phyloP scores from a whole-genome alignment of 2,797 vertebrate species.

The Lemur catta region DNA sequence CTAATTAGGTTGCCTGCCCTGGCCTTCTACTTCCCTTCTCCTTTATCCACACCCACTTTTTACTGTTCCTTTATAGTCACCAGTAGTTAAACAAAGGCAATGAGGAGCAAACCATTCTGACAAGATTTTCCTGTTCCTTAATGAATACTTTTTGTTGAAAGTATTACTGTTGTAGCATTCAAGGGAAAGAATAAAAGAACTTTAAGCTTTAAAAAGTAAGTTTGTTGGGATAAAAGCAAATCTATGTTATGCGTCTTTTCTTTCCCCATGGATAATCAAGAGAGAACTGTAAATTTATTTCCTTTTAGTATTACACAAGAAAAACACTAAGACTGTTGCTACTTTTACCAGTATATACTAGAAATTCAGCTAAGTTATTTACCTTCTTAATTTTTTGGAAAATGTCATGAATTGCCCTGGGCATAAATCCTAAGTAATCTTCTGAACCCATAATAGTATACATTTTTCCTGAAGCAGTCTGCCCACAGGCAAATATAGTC shows the following conservation, averaged over 20 bases:
- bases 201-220: neutral
- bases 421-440: constrained; percentile 89
- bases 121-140: neutral
- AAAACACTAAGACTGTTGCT: neutral
- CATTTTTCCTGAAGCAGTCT: constrained; percentile 97
- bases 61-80: neutral
- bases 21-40: neutral
- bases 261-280: neutral
- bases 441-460: constrained; percentile 96
- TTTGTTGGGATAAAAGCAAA: neutral
- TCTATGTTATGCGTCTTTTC: neutral
- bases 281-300: neutral
- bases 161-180: neutral
- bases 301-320: neutral
- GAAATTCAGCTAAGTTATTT: constrained; percentile 59
- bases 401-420: constrained; percentile 93
- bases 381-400: constrained; percentile 94
- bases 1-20: neutral
- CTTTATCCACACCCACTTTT: neutral
- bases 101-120: neutral
- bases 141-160: neutral
- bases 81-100: neutral
- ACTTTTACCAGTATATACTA: neutral
- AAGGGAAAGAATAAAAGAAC: neutral
- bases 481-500: constrained; percentile 97